Percentiles rank a stretch among this genome's conserved stretches.
These are phyloP conservation scores for Dermolepida albohirtum DNA, from an alignment of 2,888 invertebrate species.

Conservation along the genomic window DNA sequence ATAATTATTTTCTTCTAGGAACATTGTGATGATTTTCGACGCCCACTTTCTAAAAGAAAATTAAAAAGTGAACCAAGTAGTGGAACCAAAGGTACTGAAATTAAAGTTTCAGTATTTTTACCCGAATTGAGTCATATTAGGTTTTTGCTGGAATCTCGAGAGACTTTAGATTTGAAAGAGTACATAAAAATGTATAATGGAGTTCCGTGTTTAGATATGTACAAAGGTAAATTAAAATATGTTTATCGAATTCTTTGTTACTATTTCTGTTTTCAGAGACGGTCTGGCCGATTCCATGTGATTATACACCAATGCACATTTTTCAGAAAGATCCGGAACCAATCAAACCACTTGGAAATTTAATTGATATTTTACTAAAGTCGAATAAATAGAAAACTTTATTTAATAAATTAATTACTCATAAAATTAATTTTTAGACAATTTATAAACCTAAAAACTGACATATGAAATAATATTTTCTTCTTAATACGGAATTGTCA, in stretches of 20 bases:
- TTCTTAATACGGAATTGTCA: constrained; percentile 63
- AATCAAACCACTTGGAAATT: constrained; percentile 29
- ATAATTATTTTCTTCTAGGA: no score
- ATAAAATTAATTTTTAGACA: constrained; percentile 1
- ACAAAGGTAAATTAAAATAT: constrained; percentile 42
- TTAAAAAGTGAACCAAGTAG: constrained; percentile 19
- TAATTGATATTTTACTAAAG: background rate
- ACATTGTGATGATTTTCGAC: background rate
- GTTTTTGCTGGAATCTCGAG: constrained; percentile 64
- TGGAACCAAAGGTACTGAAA: constrained; percentile 10
- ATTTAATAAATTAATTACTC: constrained; percentile 19
- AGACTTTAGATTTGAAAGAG: constrained; percentile 63
- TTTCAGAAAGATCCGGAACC: constrained; percentile 47
- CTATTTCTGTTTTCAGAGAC: constrained; percentile 44
- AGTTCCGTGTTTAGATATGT: constrained; percentile 61
- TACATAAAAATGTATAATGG: constrained; percentile 62
- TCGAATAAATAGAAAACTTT: background rate
- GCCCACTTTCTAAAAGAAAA: constrained; percentile 25
- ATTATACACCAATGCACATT: constrained; percentile 51
- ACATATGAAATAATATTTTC: constrained; percentile 70
- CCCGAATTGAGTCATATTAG: constrained; percentile 68
- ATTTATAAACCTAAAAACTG: constrained; percentile 67
- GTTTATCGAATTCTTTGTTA: background rate
- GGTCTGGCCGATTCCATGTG: constrained; percentile 51
- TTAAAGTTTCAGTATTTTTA: constrained; percentile 61